Conservation (phyloP, 2,113 vertebrate species). For the Oryzias melastigma region DNA sequence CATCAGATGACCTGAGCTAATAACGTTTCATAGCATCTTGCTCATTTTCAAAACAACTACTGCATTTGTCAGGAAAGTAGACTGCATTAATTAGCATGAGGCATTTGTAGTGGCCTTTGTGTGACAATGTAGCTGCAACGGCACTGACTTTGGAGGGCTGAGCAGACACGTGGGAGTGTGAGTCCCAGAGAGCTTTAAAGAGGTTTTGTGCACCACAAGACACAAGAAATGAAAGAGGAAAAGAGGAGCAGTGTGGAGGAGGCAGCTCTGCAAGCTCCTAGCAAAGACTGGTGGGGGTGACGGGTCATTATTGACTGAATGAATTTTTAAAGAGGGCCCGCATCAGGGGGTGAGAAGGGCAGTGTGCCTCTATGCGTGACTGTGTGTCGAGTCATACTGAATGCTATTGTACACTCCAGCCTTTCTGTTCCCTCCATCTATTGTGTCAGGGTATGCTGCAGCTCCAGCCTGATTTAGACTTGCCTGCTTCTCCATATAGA, state of each 20-base stretch:
- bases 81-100: constrained; percentile 39
- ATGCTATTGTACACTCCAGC: constrained; percentile 22
- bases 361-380: constrained; percentile 29
- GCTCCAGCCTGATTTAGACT: constrained; percentile 22
- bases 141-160: constrained; percentile 9
- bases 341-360: constrained; percentile 40
- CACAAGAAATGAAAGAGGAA: constrained; percentile 30
- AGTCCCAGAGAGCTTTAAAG: constrained; percentile 8
- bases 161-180: constrained; percentile 21
- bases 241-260: constrained; percentile 64
- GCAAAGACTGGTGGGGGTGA: constrained; percentile 64
- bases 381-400: constrained; percentile 41
- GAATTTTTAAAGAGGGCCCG: constrained; percentile 76
- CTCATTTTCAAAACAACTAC: constrained; percentile 9
- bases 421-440: constrained; percentile 8
- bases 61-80: constrained; percentile 16
- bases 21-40: constrained; percentile 22
- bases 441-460: constrained; percentile 2
- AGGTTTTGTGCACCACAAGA: constrained; percentile 21
- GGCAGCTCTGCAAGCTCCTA: constrained; percentile 65
- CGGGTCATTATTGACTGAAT: constrained; percentile 77
- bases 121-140: constrained; percentile 17
- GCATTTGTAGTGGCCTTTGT: constrained; percentile 15
- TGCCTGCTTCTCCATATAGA: constrained; percentile 6
- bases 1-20: constrained; percentile 61